Evolutionary conservation across 53 echinoderm and acorn worm genomes (phyloP).

Genomic region (Temnopleurus reevesii): DNA sequence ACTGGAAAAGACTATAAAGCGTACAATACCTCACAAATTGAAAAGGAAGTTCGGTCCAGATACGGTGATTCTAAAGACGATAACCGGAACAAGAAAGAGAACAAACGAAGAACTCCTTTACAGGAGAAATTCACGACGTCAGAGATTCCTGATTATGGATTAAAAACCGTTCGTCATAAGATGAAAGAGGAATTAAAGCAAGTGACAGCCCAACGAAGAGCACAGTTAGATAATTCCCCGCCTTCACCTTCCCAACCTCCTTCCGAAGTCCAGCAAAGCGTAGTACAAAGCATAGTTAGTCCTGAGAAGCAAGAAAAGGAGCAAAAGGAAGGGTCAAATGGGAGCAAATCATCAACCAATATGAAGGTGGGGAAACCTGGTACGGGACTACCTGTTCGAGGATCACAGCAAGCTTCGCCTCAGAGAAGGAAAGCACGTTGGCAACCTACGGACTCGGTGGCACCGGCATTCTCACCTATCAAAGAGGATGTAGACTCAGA

Average conservation of each 20-base stretch:
- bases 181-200: slow-evolving; percentile 75
- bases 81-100: slow-evolving; percentile 1
- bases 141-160: slow-evolving; percentile 81
- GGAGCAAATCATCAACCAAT: slow-evolving; percentile 4
- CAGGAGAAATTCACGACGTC: slow-evolving; percentile 65
- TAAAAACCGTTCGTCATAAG: slow-evolving; percentile 76
- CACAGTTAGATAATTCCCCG: slow-evolving; percentile 66
- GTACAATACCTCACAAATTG: slow-evolving; percentile 78
- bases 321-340: not conserved
- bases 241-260: slow-evolving; percentile 22
- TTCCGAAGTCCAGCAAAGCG: not conserved
- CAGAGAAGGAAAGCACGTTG: slow-evolving; percentile 64
- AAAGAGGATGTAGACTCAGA: slow-evolving; percentile 82
- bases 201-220: slow-evolving; percentile 70
- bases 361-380: slow-evolving; percentile 47
- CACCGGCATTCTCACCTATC: slow-evolving; percentile 81
- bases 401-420: slow-evolving; percentile 70
- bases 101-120: slow-evolving; percentile 30
- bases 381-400: slow-evolving; percentile 32
- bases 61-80: slow-evolving; percentile 66
- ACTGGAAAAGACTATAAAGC: slow-evolving; percentile 90
- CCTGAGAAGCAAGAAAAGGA: slow-evolving; percentile 18
- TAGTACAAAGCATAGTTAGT: slow-evolving; percentile 12
- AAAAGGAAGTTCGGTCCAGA: slow-evolving; percentile 73
- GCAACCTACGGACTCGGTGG: slow-evolving; percentile 68